phyloP scores from a whole-genome alignment of 2,113 vertebrate genomes.

The Ceyx melanurus region DNA sequence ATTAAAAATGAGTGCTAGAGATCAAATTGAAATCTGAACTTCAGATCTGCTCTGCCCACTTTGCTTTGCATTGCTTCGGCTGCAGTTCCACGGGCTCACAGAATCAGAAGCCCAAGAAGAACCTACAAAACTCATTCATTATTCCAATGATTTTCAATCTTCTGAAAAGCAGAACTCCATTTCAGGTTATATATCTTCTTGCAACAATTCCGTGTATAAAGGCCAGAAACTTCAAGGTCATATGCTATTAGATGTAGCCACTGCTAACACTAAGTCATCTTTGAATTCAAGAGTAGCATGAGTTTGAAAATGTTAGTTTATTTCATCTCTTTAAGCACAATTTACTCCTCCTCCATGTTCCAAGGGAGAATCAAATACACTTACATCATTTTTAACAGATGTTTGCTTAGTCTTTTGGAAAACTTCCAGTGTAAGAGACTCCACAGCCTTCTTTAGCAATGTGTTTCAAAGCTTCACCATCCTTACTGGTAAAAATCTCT shows the following conservation, averaged over 20 bases:
- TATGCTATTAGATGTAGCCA: not conserved
- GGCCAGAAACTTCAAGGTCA: constrained; percentile 19
- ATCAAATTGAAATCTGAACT: not conserved
- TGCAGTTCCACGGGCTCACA: not conserved
- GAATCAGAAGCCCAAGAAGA: not conserved
- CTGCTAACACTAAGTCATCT: constrained; percentile 1
- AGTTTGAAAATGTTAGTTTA: constrained; percentile 10
- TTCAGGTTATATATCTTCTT: not conserved
- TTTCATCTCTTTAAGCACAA: constrained; percentile 24
- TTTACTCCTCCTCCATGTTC: constrained; percentile 6
- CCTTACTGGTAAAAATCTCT: not conserved
- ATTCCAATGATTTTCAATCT: not conserved
- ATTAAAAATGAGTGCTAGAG: not conserved
- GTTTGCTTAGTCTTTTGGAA: constrained; percentile 43
- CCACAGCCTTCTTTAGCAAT: constrained; percentile 49
- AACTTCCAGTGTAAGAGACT: not conserved
- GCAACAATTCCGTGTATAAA: not conserved
- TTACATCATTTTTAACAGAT: constrained; percentile 51
- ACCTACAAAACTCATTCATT: constrained; percentile 15
- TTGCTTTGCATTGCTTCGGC: not conserved
- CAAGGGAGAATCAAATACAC: constrained; percentile 17
- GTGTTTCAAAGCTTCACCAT: not conserved
- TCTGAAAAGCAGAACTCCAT: constrained; percentile 11
- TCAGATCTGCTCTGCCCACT: not conserved
- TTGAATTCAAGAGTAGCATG: constrained; percentile 8